phyloP scores from a whole-genome alignment of 2,113 vertebrate genomes.

The Caretta caretta region DNA sequence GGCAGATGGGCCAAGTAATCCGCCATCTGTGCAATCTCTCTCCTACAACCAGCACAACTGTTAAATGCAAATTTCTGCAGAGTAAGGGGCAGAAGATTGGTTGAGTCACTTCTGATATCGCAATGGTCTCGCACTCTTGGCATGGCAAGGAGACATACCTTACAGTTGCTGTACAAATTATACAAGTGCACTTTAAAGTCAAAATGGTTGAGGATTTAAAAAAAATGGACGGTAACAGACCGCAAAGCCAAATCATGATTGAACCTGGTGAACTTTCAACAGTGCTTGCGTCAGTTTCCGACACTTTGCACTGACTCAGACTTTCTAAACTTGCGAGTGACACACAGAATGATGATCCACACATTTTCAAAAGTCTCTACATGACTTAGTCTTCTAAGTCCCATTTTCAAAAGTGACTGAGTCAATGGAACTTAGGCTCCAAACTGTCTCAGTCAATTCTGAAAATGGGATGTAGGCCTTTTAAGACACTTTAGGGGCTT shows the following conservation, averaged over 20 bases:
- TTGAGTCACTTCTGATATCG: background rate
- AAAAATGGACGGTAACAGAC: background rate
- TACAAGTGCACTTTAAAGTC: background rate
- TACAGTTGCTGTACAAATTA: background rate
- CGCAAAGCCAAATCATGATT: background rate
- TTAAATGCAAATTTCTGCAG: background rate
- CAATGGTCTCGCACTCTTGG: background rate
- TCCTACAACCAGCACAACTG: background rate
- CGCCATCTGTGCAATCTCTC: background rate
- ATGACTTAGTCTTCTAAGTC: background rate
- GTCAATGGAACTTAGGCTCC: background rate
- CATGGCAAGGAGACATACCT: no score
- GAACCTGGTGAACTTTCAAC: background rate
- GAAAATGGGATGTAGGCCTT: background rate
- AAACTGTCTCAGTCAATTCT: no score
- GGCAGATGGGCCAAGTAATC: background rate
- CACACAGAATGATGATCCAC: background rate
- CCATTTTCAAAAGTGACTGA: background rate
- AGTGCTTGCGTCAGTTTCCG: background rate
- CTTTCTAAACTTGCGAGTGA: background rate
- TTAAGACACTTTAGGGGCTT: background rate
- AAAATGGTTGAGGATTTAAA: background rate
- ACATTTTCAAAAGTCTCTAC: background rate
- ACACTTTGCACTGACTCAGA: background rate
- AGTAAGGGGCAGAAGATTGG: background rate